Conservation (phyloP, 2,888 invertebrate species). For the Athetis lepigone region DNA sequence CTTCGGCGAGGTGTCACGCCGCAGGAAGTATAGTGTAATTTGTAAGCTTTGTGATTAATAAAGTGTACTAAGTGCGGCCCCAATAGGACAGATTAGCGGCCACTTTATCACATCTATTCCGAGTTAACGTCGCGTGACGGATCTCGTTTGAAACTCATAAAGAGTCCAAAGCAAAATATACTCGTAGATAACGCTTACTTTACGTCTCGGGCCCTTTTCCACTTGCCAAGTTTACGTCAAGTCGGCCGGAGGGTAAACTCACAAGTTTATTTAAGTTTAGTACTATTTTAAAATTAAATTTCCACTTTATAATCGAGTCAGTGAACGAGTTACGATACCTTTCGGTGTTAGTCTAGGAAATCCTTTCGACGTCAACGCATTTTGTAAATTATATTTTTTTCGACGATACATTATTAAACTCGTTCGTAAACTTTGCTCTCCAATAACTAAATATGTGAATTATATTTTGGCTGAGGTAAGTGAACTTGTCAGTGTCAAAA, state of each 20-base stretch:
- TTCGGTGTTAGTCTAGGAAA: constrained; percentile 72
- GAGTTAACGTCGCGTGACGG: constrained; percentile 90
- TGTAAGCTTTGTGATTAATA: constrained; percentile 91
- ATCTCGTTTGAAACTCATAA: constrained; percentile 91
- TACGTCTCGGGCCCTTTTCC: constrained; percentile 88
- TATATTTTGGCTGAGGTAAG: constrained; percentile 2
- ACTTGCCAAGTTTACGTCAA: constrained; percentile 84
- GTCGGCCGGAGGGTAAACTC: constrained; percentile 80
- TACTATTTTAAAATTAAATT: constrained; percentile 88
- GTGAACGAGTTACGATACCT: constrained; percentile 70
- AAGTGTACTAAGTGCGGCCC: constrained; percentile 90
- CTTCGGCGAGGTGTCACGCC: constrained; percentile 86
- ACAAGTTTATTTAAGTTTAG: constrained; percentile 85
- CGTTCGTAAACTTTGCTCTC: not conserved
- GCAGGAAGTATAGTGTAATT: constrained; percentile 90
- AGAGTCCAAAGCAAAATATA: constrained; percentile 90
- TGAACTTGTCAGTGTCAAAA: constrained; percentile 20
- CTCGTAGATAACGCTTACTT: constrained; percentile 89
- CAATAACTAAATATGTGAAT: not conserved
- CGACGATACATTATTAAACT: not conserved
- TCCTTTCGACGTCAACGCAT: constrained; percentile 43
- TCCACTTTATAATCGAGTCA: constrained; percentile 84
- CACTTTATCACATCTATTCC: constrained; percentile 90
- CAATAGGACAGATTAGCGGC: constrained; percentile 90
- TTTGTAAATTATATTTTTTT: not conserved